Conservation (phyloP, 1,140 invertebrate genomes). For the Pseudomyrmex cubaensis region DNA sequence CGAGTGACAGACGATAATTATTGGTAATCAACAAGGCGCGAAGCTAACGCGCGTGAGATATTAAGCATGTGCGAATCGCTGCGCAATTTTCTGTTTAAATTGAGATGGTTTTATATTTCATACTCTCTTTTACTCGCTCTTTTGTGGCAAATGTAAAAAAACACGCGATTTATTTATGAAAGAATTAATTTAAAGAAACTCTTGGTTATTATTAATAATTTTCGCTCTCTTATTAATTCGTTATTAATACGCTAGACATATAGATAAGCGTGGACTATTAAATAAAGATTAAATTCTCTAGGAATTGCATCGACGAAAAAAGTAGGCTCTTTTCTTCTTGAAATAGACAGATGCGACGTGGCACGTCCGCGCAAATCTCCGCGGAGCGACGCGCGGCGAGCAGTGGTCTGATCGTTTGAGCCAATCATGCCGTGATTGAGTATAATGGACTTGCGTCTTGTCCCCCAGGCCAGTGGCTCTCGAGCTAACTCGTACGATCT, state of each 20-base stretch:
- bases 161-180: background rate
- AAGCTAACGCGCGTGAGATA: background rate
- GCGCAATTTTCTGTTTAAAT: background rate
- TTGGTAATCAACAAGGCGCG: constrained; percentile 21
- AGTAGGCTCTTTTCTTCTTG: constrained; percentile 67
- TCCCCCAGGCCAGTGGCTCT: constrained; percentile 84
- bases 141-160: background rate
- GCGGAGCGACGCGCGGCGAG: constrained; percentile 77
- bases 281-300: background rate
- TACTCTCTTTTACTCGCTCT: background rate
- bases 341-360: constrained; percentile 66
- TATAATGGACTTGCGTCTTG: constrained; percentile 86
- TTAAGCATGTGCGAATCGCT: background rate
- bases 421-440: constrained; percentile 85
- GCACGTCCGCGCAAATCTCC: constrained; percentile 71
- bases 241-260: background rate
- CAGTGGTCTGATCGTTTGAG: constrained; percentile 85
- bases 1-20: constrained; percentile 22
- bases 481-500: constrained; percentile 65
- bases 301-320: constrained; percentile 1
- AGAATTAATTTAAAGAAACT: background rate
- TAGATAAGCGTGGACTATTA: too few species aligned
- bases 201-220: background rate
- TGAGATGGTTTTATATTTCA: background rate
- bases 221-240: background rate